Percentiles rank a stretch among this genome's conserved stretches.
Evolutionary conservation across 2,797 vertebrate species (phyloP).

Genomic region (Siniperca obscura): DNA sequence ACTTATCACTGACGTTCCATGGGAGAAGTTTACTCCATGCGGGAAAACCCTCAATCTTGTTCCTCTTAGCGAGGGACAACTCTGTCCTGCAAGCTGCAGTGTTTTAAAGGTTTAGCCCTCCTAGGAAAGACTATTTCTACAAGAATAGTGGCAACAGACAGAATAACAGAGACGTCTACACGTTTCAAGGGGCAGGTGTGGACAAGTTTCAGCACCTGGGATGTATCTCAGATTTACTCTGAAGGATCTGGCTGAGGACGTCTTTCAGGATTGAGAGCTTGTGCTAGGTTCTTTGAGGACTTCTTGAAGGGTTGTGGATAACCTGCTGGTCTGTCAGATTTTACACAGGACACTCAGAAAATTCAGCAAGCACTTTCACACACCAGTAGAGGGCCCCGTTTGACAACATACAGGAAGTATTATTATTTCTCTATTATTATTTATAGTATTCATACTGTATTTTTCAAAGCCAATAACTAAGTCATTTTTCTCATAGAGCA

Average conservation of each 20-base stretch:
- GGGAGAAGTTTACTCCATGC: not conserved
- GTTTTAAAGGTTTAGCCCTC: not conserved
- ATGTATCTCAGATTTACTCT: not conserved
- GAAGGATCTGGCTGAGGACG: not conserved
- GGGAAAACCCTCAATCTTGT: slow-evolving; percentile 5
- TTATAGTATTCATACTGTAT: not conserved
- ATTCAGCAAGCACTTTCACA: not conserved
- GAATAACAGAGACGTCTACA: not conserved
- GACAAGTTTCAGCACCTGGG: not conserved
- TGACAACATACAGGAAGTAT: slow-evolving; percentile 18
- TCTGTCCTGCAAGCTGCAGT: not conserved
- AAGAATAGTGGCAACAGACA: not conserved
- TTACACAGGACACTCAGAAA: not conserved
- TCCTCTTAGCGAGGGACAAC: not conserved
- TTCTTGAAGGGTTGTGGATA: not conserved
- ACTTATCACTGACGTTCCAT: slow-evolving; percentile 21
- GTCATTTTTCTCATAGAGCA: not conserved
- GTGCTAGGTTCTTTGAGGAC: not conserved
- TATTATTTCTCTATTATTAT: not conserved
- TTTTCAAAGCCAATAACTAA: not conserved
- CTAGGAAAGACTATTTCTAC: not conserved
- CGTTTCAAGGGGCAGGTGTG: not conserved
- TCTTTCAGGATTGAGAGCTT: not conserved
- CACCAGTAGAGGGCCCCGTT: slow-evolving; percentile 58
- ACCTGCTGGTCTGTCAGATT: not conserved